phyloP scores from a whole-genome alignment of 1,140 invertebrate genomes.

The Neodiprion pinetum region DNA sequence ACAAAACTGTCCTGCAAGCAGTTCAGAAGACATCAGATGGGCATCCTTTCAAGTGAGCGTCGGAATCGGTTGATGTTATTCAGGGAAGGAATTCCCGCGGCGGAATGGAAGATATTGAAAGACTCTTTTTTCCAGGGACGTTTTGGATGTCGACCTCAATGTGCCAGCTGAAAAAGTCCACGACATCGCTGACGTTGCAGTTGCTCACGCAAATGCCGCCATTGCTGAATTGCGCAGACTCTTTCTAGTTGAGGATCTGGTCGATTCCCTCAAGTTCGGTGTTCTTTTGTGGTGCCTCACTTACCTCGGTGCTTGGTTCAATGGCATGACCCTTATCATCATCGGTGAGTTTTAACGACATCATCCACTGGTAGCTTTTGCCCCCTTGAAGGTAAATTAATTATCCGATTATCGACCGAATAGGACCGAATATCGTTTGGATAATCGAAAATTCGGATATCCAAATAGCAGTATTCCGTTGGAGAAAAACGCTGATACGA shows the following conservation, averaged over 20 bases:
- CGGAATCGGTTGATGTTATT: neutral
- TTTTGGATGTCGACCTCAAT: conserved; percentile 85
- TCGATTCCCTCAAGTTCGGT: conserved; percentile 95
- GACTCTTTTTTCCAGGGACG: conserved; percentile 70
- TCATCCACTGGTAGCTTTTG: neutral
- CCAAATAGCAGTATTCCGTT: no score
- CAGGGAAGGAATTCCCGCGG: neutral
- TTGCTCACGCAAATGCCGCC: conserved; percentile 84
- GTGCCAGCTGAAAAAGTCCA: conserved; percentile 89
- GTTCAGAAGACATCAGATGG: conserved; percentile 97
- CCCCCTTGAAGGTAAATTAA: neutral
- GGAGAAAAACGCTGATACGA: neutral
- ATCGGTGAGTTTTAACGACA: conserved; percentile 71
- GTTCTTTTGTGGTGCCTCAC: conserved; percentile 93
- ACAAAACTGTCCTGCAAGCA: conserved; percentile 94
- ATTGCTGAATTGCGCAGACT: conserved; percentile 85
- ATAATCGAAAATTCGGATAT: no score
- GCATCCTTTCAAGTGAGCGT: conserved; percentile 94
- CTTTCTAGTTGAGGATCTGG: conserved; percentile 94
- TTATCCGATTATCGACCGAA: no score
- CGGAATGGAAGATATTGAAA: conserved; percentile 18
- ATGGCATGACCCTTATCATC: conserved; percentile 96
- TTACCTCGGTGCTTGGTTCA: conserved; percentile 97
- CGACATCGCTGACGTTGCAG: conserved; percentile 80
- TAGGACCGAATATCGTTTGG: neutral